Base-by-base conservation (phyloP, 2,888 invertebrate genomes). In the Schrankia costaestrigalis region DNA sequence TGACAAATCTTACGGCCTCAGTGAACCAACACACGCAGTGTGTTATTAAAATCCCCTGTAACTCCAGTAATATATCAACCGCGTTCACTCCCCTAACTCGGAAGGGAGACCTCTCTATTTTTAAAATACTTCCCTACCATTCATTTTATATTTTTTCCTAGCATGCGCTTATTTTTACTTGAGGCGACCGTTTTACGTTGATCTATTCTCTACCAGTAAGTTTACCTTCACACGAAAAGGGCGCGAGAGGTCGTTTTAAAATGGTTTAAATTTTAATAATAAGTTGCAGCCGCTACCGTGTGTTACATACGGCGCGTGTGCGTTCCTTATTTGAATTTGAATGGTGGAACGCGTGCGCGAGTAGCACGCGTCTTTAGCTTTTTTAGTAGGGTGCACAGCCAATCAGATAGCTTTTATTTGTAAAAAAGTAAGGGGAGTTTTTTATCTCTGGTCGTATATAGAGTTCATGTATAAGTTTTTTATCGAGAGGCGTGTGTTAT, bases 11-110 rank as follows among this genome's bases (percentile, higher is more conserved):
- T 82, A 82, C 76, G 60, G 83, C 81, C 80, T 81, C 77, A 66
- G 71, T 78, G 77, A 80, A 81, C 80, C 72, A 85, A 86, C 87
- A 87, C 79, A 79, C 77, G 75, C 60, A 71, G 80, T 74, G 79
- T 80, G 82, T 85, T 86, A 86, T 86, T 83, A 85, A 84, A 85
- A 85, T 85, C 86, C 85, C 70, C 73, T 78, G 78, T 83, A 85
- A 87, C 84, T 70, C 81, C 74, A 56, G 69, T 70, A 74, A 86
- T 86, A 86, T 78, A 86, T 86, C 86, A 86, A 79, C 71, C 72
- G 67, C 55, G 72, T 75, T 44, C 70, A 76, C 78, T 80, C 82
- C 82, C 79, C 77, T 54, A 42, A 41, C 21, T 65, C 70, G 66
- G 71, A 75, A 79, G 80, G 80, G 83, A 55, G 80, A 77, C 70